phyloP scores from a whole-genome alignment of 2,888 invertebrate species.

The Onthophagus sagittarius region DNA sequence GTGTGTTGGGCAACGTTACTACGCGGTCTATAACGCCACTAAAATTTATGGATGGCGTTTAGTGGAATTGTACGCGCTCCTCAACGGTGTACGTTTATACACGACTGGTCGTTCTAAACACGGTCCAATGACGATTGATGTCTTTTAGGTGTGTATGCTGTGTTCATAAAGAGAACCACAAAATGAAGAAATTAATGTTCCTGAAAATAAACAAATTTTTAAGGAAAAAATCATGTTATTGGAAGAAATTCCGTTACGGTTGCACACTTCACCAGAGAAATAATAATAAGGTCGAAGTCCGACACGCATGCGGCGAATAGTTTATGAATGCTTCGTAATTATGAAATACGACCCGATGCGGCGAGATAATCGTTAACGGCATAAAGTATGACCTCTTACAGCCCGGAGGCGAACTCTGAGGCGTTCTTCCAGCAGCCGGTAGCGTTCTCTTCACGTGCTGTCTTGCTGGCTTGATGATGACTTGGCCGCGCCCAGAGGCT shows the following conservation, averaged over 20 bases:
- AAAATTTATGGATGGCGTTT: not conserved
- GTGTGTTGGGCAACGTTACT: not conserved
- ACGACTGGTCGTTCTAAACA: not conserved
- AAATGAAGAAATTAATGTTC: not conserved
- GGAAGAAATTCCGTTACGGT: not conserved
- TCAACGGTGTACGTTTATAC: not conserved
- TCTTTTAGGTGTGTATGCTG: not conserved
- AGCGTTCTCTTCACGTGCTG: conserved; percentile 34
- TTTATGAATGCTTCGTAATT: conserved; percentile 13
- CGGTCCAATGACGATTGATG: not conserved
- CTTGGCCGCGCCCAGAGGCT: conserved; percentile 35
- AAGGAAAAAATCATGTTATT: no score
- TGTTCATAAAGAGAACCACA: no score
- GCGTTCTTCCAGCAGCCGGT: conserved; percentile 28
- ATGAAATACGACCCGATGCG: conserved; percentile 21
- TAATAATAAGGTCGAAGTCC: not conserved
- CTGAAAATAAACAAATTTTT: not conserved
- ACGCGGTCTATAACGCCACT: not conserved
- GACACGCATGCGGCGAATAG: not conserved
- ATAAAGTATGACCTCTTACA: conserved; percentile 21
- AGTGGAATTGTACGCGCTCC: not conserved
- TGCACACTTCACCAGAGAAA: not conserved
- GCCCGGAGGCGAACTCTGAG: conserved; percentile 9
- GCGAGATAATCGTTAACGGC: conserved; percentile 17
- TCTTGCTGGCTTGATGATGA: conserved; percentile 26